Percentiles rank a stretch among this genome's conserved stretches.
phyloP scores from a whole-genome alignment of 1,140 invertebrate species.

The Apis dorsata region DNA sequence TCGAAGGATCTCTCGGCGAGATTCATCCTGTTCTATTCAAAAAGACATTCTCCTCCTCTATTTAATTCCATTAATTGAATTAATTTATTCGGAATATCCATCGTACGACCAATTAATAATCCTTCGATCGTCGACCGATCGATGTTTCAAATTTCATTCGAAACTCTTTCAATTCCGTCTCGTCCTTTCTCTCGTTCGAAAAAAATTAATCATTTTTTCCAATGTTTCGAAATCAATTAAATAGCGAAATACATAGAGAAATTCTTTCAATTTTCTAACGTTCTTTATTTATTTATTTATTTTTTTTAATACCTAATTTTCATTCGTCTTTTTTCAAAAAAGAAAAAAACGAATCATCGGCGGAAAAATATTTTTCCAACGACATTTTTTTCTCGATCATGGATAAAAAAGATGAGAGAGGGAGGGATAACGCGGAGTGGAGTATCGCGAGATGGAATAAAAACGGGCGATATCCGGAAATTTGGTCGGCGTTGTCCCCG shows the following conservation, averaged over 20 bases:
- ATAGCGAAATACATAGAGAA: no score
- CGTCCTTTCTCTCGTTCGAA: background rate
- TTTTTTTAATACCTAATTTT: background rate
- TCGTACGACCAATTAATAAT: background rate
- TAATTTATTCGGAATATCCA: background rate
- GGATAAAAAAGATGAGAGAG: background rate
- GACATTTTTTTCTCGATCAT: background rate
- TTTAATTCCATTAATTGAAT: background rate
- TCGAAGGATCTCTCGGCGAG: background rate
- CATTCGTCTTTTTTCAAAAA: background rate
- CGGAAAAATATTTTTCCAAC: slow-evolving; percentile 17
- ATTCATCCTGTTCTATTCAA: background rate
- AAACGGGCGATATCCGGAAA: slow-evolving; percentile 22
- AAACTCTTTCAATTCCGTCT: background rate
- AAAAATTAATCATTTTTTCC: background rate
- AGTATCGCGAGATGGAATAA: background rate
- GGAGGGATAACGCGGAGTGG: background rate
- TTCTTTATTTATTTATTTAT: background rate
- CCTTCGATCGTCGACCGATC: background rate
- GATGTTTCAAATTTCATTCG: background rate
- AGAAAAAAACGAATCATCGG: background rate
- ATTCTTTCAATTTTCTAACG: no score
- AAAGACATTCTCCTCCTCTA: background rate
- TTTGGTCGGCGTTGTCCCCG: background rate
- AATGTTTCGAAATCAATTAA: background rate